These are phyloP conservation scores for Drosophila kuntzei DNA, from an alignment of 2,888 invertebrate genomes.

Conservation along the genomic window DNA sequence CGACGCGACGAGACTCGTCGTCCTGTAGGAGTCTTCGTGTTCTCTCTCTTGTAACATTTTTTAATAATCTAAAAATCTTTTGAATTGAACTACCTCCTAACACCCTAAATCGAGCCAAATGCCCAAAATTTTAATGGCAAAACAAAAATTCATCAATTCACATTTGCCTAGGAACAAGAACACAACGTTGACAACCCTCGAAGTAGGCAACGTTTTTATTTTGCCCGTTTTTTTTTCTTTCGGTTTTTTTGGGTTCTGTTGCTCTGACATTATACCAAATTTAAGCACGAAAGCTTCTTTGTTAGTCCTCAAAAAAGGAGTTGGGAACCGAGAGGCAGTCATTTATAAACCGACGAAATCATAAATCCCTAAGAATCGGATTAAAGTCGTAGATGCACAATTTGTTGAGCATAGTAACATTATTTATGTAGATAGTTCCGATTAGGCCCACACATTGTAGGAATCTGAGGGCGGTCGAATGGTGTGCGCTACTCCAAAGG, in stretches of 20 bases:
- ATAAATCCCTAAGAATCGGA: constrained; percentile 6
- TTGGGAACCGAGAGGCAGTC: constrained; percentile 6
- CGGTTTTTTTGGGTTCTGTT: constrained; percentile 8
- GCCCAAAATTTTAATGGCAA: constrained; percentile 40
- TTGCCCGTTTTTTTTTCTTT: not conserved
- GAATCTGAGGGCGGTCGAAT: not conserved
- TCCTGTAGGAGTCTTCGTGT: constrained; percentile 24
- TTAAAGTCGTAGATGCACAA: constrained; percentile 17
- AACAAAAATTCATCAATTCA: constrained; percentile 66
- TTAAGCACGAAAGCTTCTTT: constrained; percentile 48
- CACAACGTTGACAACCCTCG: constrained; percentile 55
- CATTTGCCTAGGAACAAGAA: constrained; percentile 26
- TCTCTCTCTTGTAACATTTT: constrained; percentile 53
- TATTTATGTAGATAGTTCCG: not conserved
- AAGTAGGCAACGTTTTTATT: constrained; percentile 36
- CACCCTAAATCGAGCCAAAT: constrained; percentile 22
- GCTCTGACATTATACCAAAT: constrained; percentile 47
- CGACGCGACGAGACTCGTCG: not conserved
- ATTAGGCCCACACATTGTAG: constrained; percentile 21
- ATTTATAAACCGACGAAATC: constrained; percentile 32
- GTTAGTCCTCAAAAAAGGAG: constrained; percentile 23
- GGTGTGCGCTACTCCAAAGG: constrained; percentile 29
- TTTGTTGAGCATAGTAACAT: not conserved
- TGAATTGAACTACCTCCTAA: constrained; percentile 58
- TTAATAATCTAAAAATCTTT: constrained; percentile 76